Base-by-base conservation (phyloP, 2,113 vertebrate species). In the Chlorodrepanis virens region DNA sequence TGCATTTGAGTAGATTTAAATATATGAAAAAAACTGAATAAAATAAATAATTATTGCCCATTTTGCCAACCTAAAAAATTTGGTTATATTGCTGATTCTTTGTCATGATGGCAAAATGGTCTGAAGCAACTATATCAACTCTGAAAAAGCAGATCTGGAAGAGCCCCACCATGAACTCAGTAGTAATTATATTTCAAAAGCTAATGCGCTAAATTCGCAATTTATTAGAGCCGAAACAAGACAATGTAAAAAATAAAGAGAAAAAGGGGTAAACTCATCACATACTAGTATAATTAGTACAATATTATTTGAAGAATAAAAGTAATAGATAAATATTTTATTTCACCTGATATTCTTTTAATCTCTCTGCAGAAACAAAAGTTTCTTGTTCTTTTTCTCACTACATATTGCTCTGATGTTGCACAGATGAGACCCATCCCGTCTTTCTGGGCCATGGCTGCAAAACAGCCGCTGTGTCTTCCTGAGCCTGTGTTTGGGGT, bases 201-300 rank as follows among this genome's bases (percentile, higher is more conserved):
- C 67, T 45, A 77, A 90, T 89, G 71, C 86, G 42, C 42, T 90
- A 67, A 91, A 90, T 84, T 79, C 75, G 92, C 57, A 47, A 5
- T 49, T 96, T 91, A 89, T 93, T 94, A 93, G 63, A 85, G 35
- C 9, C 52, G 74, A 57, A 91, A 69, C 14, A 92, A 67, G 69
- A 45, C 39, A 49, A 50, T 22, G 12, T 27, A 87, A 75, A 97
- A 96, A 31, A 94, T 65, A 47, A 90, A 78, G 14, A 42, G 40
- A 54, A 54, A 87, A 53, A 88, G 16, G 7, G 20, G 9, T 65
- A 79, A 93, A 78, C 21, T 22, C 19, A 65, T 21, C 28, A 40
- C 6, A 4, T 69, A 52, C n/a, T 63, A 54, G 31, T 54, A 54
- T 31, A 5, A 12, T 5, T 8, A 31, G 7, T 28, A 54, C 8